Evolutionary conservation across 2,888 invertebrate species (phyloP).

Genomic region (Phortica okadai): DNA sequence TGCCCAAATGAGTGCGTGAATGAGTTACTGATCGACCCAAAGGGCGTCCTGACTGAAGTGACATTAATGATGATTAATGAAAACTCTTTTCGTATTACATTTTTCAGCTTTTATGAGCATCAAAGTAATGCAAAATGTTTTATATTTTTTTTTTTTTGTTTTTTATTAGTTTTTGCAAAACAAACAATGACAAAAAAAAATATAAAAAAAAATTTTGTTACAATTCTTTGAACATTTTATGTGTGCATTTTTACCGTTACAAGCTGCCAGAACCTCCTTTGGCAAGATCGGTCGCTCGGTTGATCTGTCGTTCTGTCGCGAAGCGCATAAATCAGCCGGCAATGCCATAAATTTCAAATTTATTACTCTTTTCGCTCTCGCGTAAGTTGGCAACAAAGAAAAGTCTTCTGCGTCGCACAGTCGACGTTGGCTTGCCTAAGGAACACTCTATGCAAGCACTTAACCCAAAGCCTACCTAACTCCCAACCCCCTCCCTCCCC

Average conservation of each 20-base stretch:
- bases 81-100: constrained; percentile 34
- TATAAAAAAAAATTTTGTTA: not conserved
- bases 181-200: not conserved
- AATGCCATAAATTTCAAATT: constrained; percentile 32
- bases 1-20: not conserved
- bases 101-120: constrained; percentile 12
- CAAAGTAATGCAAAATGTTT: not conserved
- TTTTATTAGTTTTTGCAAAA: constrained; percentile 13
- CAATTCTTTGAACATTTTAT: not conserved
- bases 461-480: constrained; percentile 1
- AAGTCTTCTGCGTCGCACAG: not conserved
- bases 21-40: constrained; percentile 14
- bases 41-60: constrained; percentile 39
- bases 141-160: not conserved
- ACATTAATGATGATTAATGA: constrained; percentile 70
- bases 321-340: constrained; percentile 17
- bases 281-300: too few species aligned
- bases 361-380: constrained; percentile 9
- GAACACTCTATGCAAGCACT: too few species aligned
- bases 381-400: constrained; percentile 16
- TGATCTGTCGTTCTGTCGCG: not conserved
- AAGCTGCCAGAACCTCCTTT: not conserved
- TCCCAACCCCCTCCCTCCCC: not conserved
- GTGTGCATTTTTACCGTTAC: constrained; percentile 9
- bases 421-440: too few species aligned